Evolutionary conservation across 2,888 invertebrate species (phyloP).

Genomic region (Stictocephala bisonia): DNA sequence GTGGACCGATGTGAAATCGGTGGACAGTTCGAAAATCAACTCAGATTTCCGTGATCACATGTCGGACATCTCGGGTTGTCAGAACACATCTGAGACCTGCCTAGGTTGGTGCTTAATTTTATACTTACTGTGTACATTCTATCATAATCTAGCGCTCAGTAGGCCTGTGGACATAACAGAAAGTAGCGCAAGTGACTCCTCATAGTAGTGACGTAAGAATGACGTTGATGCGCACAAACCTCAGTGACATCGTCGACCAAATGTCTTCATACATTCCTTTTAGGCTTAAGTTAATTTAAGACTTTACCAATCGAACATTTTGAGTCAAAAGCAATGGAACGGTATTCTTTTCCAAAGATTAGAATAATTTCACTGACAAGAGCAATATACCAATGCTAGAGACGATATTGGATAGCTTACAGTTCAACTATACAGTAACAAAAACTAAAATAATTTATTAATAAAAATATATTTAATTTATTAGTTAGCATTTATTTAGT

Average conservation of each 20-base stretch:
- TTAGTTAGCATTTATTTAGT: too few relatives aligned
- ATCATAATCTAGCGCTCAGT: conserved; percentile 22
- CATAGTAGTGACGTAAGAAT: conserved; percentile 23
- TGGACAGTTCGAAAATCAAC: conserved; percentile 22
- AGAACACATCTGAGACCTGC: conserved; percentile 54
- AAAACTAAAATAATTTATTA: too few relatives aligned
- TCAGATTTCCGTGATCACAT: conserved; percentile 30
- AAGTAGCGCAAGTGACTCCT: neutral
- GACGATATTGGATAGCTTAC: neutral
- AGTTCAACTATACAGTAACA: too few relatives aligned
- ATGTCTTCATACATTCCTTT: conserved; percentile 31
- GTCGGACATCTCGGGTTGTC: conserved; percentile 50
- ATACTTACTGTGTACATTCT: conserved; percentile 42
- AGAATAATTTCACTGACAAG: conserved; percentile 22
- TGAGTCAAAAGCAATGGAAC: conserved; percentile 16
- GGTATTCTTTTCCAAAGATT: conserved; percentile 37
- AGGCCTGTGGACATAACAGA: neutral
- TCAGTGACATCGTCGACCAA: neutral
- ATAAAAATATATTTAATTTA: too few relatives aligned
- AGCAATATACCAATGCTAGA: conserved; percentile 37
- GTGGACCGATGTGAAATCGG: conserved; percentile 42
- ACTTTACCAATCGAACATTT: conserved; percentile 20
- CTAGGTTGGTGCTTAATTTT: conserved; percentile 58
- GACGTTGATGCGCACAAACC: too few relatives aligned
- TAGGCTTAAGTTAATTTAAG: conserved; percentile 8